Evolutionary conservation across 2,113 vertebrate species (phyloP).

Genomic region (Aythya baeri): DNA sequence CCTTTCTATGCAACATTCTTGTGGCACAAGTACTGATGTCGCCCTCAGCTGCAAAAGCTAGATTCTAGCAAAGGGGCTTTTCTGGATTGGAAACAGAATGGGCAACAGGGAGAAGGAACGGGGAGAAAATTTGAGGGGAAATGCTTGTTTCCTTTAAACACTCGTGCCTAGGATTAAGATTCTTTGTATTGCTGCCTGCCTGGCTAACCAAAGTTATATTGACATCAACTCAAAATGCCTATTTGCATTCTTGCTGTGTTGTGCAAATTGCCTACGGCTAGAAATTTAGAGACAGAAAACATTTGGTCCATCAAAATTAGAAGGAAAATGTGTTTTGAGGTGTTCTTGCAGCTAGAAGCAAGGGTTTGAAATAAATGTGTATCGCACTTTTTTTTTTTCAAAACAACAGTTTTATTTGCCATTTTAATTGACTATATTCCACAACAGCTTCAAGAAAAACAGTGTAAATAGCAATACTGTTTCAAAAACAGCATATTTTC

Average conservation of each 20-base stretch:
- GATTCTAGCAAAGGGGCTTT: not conserved
- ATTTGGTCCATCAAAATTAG: constrained; percentile 5
- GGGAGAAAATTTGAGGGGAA: not conserved
- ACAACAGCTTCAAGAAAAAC: constrained; percentile 4
- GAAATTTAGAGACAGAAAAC: not conserved
- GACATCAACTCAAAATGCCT: not conserved
- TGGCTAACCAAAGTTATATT: constrained; percentile 20
- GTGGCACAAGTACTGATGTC: not conserved
- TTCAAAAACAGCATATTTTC: not conserved
- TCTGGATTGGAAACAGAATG: not conserved
- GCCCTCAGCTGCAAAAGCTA: not conserved
- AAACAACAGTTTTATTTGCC: not conserved
- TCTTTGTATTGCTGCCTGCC: constrained; percentile 5
- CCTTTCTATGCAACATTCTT: not conserved
- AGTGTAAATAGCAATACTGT: not conserved
- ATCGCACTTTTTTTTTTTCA: not conserved
- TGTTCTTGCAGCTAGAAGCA: not conserved
- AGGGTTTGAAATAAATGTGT: not conserved
- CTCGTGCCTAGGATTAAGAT: not conserved
- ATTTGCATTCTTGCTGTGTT: not conserved
- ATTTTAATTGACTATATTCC: not conserved
- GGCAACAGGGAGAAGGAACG: not conserved
- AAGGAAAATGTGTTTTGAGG: constrained; percentile 22
- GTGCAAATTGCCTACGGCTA: not conserved
- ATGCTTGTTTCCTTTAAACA: not conserved